Conservation (phyloP, 2,888 invertebrate species). For the Coelinius sp. region DNA sequence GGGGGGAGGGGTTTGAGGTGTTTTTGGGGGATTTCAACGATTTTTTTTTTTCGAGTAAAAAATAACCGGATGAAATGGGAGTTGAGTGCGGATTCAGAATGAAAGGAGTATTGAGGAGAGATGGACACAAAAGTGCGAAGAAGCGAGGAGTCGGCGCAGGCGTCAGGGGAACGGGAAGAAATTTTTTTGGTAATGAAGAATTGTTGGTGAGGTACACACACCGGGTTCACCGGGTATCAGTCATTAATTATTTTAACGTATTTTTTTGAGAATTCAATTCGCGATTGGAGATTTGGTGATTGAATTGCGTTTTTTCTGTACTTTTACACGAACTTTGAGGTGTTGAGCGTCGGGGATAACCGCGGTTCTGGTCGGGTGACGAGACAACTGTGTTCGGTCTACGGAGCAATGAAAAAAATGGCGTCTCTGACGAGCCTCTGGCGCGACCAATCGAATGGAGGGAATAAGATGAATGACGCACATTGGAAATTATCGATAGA, state of each 20-base stretch:
- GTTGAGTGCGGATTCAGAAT: not conserved
- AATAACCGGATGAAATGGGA: not conserved
- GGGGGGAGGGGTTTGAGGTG: too few species aligned
- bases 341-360: not conserved
- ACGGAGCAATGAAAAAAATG: not conserved
- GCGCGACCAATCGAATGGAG: too few species aligned
- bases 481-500: too few species aligned
- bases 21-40: too few species aligned
- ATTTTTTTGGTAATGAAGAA: not conserved
- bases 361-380: not conserved
- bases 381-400: not conserved
- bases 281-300: not conserved
- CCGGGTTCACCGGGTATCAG: too few species aligned
- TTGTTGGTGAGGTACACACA: too few species aligned
- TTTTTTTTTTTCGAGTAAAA: not conserved
- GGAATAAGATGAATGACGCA: too few species aligned
- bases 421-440: too few species aligned
- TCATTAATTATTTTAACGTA: too few species aligned
- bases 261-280: too few species aligned
- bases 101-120: not conserved
- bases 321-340: not conserved
- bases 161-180: not conserved
- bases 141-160: conserved; percentile 2
- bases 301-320: not conserved
- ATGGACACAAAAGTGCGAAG: conserved; percentile 15